phyloP scores from a whole-genome alignment of 2,888 invertebrate genomes.

The Cryptus armator region DNA sequence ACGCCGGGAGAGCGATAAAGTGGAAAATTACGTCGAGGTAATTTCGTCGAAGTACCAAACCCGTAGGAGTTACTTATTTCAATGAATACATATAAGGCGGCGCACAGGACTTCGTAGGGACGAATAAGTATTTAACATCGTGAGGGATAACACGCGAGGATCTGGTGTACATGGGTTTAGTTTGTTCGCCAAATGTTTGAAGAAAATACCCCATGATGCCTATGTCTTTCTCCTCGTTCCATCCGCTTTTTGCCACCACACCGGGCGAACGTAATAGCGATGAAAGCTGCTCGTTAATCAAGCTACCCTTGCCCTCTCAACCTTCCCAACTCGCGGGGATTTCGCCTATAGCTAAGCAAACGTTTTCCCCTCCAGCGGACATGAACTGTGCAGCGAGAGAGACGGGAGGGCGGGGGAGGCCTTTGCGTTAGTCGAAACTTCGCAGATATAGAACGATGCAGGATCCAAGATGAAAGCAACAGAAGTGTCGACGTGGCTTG shows the following conservation, averaged over 20 bases:
- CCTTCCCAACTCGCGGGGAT: slow-evolving; percentile 41
- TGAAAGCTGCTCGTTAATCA: slow-evolving; percentile 66
- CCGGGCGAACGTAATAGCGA: slow-evolving; percentile 43
- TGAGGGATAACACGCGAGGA: background rate
- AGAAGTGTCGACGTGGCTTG: slow-evolving; percentile 15
- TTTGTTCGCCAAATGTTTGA: background rate
- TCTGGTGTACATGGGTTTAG: background rate
- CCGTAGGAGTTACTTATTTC: background rate
- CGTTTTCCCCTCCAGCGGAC: slow-evolving; percentile 43
- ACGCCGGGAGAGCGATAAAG: slow-evolving; percentile 54
- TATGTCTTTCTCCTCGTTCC: slow-evolving; percentile 13
- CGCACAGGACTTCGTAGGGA: background rate
- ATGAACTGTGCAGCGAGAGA: background rate
- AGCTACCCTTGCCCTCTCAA: slow-evolving; percentile 39
- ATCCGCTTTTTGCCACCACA: slow-evolving; percentile 44
- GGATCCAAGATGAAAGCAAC: slow-evolving; percentile 4
- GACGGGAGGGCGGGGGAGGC: background rate
- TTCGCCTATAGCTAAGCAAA: slow-evolving; percentile 48
- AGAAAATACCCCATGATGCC: background rate
- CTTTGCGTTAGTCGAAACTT: background rate
- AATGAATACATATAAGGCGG: background rate
- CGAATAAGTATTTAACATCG: background rate
- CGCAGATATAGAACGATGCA: background rate
- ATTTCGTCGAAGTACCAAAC: slow-evolving; percentile 47
- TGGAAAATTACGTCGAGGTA: slow-evolving; percentile 57